Conservation (phyloP, 2,888 invertebrate species). For the Fissipunctia ypsillon region DNA sequence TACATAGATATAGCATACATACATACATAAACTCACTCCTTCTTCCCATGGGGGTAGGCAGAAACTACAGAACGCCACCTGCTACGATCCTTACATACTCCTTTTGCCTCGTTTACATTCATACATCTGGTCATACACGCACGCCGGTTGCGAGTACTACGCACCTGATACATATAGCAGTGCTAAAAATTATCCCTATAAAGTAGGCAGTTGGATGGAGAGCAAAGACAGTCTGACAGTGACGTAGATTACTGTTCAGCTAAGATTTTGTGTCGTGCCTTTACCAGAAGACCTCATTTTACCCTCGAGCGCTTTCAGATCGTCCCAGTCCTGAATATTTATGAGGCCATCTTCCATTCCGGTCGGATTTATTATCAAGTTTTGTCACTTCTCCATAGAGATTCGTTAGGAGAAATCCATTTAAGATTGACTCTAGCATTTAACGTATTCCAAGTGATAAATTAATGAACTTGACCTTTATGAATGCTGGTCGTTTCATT, state of each 20-base stretch:
- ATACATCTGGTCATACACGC: too few relatives aligned
- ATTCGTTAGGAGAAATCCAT: conserved; percentile 69
- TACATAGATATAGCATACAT: too few relatives aligned
- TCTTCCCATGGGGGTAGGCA: too few relatives aligned
- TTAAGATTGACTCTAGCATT: conserved; percentile 65
- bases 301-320: conserved; percentile 72
- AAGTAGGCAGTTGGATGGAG: conserved; percentile 7
- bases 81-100: too few relatives aligned
- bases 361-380: conserved; percentile 78
- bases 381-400: conserved; percentile 67
- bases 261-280: conserved; percentile 69
- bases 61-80: too few relatives aligned
- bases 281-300: conserved; percentile 74
- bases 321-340: conserved; percentile 80
- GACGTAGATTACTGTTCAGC: conserved; percentile 64
- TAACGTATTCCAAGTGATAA: conserved; percentile 52
- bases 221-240: conserved; percentile 60
- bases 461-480: conserved; percentile 50
- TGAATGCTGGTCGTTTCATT: conserved; percentile 2
- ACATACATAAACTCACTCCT: too few relatives aligned
- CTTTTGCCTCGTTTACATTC: too few relatives aligned
- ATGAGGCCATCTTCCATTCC: conserved; percentile 74
- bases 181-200: neutral
- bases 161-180: too few relatives aligned
- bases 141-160: too few relatives aligned